Evolutionary conservation across 2,797 vertebrate species (phyloP), one percentile per base, ranked within the genome.

Genomic region (Acestrorhynchus altus): DNA sequence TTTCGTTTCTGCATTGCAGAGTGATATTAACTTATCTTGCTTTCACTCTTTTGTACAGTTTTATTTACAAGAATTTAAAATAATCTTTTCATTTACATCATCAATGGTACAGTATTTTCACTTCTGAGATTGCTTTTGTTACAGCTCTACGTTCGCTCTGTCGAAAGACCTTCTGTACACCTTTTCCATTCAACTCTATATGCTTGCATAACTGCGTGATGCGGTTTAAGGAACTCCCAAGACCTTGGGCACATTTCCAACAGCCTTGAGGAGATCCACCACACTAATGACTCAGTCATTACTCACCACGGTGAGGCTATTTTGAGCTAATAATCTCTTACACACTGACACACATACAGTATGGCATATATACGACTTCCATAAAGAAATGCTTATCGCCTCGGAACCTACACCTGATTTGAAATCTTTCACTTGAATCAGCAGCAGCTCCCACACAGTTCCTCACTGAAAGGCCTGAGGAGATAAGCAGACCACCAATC

Each of bases 31-130:
- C 63, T 35, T 66, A 67, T 64, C 77, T 90, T 82, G 79, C 79
- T 89, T 86, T 91, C 67, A 84, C 78, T 94, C 87, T 91, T 97
- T 82, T 79, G 52, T 82, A 82, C 96, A 98, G 91, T 93, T 90
- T 87, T 97, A 97, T 98, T 95, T 99, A 98, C 95, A 99, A 60
- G 86, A 92, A 94, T 94, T 97, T 95, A 98, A 98, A 98, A 97
- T 97, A 97, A 93, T 94, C 94, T 88, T 91, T 89, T 93, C 93
- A 95, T 96, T 95, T 98, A 96, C 95, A 98, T 92, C 90, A 92
- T 95, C 91, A 94, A 96, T 89, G 95, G 87, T 95, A 96, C 94
- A 96, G 95, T 92, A 93, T 93, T n/a, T 93, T 86, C 93, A 95
- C 95, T 94, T 95, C 92, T 94, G 92, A 85, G 85, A 85, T 86